These are phyloP conservation scores for Salvelinus fontinalis DNA, from an alignment of 2,113 vertebrate species.

Conservation along the genomic window DNA sequence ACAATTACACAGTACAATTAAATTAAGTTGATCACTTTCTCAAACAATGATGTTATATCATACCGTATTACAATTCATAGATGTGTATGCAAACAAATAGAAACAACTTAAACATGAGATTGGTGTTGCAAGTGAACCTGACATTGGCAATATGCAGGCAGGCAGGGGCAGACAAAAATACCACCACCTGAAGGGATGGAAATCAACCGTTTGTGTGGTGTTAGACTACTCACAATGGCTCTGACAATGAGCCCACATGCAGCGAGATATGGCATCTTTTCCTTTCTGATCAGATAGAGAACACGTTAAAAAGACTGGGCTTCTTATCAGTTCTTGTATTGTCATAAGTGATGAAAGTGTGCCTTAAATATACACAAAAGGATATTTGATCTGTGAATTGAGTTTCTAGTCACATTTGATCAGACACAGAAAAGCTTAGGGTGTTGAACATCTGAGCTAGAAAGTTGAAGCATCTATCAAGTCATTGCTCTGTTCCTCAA, in stretches of 20 bases:
- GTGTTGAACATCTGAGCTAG: conserved; percentile 12
- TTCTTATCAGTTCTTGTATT: neutral
- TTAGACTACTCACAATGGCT: neutral
- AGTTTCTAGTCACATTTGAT: neutral
- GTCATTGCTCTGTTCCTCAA: conserved; percentile 56
- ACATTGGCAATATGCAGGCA: neutral
- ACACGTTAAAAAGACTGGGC: neutral
- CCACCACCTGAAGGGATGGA: neutral
- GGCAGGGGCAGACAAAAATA: neutral
- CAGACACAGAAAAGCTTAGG: neutral
- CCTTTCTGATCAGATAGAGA: conserved; percentile 1
- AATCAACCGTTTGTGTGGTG: neutral
- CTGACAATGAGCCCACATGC: neutral
- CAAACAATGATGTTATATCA: neutral
- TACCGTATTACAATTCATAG: neutral
- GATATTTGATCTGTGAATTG: neutral
- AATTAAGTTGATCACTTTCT: too few species aligned
- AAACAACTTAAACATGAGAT: neutral
- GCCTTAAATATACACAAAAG: neutral
- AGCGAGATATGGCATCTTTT: neutral
- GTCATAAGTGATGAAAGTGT: too few species aligned
- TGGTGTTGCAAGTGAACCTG: neutral
- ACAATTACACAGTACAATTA: too few species aligned
- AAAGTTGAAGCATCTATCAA: conserved; percentile 39
- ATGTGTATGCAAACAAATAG: neutral